These are phyloP conservation scores for Cairina moschata DNA, from an alignment of 2,113 vertebrate species.

Conservation along the genomic window DNA sequence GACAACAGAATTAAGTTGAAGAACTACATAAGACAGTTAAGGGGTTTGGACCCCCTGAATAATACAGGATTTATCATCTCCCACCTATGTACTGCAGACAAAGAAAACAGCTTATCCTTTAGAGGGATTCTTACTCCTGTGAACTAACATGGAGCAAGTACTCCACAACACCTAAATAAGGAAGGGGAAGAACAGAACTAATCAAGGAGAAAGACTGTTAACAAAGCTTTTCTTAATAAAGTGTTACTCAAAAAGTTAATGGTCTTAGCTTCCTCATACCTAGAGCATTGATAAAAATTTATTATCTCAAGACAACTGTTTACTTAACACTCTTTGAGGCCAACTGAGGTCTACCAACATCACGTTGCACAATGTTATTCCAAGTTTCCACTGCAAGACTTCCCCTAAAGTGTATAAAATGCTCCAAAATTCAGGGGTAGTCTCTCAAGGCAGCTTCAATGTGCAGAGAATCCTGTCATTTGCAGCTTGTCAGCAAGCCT, in stretches of 20 bases:
- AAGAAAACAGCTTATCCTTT: background rate
- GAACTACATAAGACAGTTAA: background rate
- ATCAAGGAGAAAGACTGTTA: background rate
- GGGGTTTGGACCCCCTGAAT: background rate
- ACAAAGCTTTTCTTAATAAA: background rate
- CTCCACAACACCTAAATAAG: background rate
- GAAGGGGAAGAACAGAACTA: background rate
- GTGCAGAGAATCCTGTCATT: background rate
- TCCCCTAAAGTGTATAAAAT: rapidly evolving
- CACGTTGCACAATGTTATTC: background rate
- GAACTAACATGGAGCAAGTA: background rate
- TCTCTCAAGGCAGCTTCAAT: background rate
- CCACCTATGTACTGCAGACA: background rate
- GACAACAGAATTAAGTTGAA: background rate
- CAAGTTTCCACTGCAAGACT: background rate
- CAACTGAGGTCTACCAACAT: background rate
- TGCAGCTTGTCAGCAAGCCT: background rate
- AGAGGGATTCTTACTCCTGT: background rate
- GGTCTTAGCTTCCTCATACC: background rate
- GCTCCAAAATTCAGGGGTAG: background rate
- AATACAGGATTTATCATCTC: background rate
- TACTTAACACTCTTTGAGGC: background rate
- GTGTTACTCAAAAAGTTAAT: background rate
- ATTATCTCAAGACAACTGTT: background rate
- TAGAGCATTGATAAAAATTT: background rate